Percentiles rank a stretch among this genome's conserved stretches.
Conservation (phyloP, 2,113 vertebrate species). For the Polypterus senegalus region DNA sequence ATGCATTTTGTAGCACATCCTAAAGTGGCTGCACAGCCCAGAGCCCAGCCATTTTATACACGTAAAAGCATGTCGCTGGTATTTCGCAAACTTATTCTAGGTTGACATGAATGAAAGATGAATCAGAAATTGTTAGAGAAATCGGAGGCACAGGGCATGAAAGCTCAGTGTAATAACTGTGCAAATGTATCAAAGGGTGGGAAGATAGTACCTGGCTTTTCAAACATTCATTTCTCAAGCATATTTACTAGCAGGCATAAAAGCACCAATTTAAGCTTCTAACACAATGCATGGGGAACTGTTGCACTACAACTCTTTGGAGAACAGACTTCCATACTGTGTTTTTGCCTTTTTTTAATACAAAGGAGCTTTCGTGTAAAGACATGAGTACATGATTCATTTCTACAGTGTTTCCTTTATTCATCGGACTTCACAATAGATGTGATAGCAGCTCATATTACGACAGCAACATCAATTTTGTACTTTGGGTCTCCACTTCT, state of each 20-base stretch:
- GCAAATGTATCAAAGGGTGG: too few species aligned
- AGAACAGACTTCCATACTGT: constrained; percentile 14
- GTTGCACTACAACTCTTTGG: constrained; percentile 6
- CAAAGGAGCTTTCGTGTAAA: constrained; percentile 22
- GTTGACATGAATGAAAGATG: too few species aligned
- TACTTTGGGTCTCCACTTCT: constrained; percentile 29
- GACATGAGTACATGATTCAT: constrained; percentile 43
- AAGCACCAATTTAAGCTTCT: too few species aligned
- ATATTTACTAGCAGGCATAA: background rate
- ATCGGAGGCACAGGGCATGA: too few species aligned
- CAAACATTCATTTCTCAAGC: background rate
- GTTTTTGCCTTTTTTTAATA: constrained; percentile 18
- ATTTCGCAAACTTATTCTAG: too few species aligned
- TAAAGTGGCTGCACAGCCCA: too few species aligned
- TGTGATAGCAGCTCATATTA: constrained; percentile 47
- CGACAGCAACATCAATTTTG: constrained; percentile 45
- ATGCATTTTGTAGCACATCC: too few species aligned
- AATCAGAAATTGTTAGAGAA: too few species aligned
- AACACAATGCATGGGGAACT: background rate
- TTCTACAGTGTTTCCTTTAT: constrained; percentile 45
- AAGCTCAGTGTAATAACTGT: too few species aligned
- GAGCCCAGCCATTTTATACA: too few species aligned
- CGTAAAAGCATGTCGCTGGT: too few species aligned
- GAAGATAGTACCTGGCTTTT: too few species aligned
- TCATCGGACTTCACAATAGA: constrained; percentile 34